These are phyloP conservation scores for Dreissena polymorpha DNA, from an alignment of 1,140 invertebrate genomes.

Conservation along the genomic window DNA sequence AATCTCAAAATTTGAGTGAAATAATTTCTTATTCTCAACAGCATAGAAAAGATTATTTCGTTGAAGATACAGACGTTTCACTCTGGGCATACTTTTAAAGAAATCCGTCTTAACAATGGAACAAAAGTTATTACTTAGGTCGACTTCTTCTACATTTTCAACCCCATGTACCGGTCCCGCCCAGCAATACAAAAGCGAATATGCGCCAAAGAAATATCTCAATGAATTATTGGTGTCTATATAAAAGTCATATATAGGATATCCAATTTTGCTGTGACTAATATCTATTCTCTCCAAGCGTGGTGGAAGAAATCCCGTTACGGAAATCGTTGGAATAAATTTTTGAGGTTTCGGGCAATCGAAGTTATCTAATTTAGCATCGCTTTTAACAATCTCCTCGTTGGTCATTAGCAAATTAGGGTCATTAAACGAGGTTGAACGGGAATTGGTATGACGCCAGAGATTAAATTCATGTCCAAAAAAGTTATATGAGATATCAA, in stretches of 20 bases:
- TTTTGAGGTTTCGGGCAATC: neutral
- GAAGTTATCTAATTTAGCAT: neutral
- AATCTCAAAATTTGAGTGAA: neutral
- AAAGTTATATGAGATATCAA: constrained; percentile 23
- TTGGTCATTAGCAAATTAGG: neutral
- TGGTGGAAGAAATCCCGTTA: constrained; percentile 1
- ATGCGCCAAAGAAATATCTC: neutral
- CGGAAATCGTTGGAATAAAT: neutral
- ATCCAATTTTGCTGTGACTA: constrained; percentile 19
- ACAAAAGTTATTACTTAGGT: constrained; percentile 20
- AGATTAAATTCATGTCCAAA: neutral
- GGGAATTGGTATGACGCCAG: neutral
- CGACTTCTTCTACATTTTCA: neutral
- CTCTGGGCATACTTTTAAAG: constrained; percentile 1
- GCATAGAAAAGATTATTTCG: neutral
- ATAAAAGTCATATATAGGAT: constrained; percentile 1
- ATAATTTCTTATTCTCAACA: neutral
- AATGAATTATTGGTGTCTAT: constrained; percentile 14
- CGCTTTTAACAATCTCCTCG: neutral
- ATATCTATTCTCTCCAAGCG: constrained; percentile 24
- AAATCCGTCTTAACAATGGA: neutral
- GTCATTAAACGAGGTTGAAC: neutral
- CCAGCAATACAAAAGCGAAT: constrained; percentile 44
- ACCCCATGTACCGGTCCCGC: constrained; percentile 33
- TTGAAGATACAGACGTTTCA: neutral